Percentiles rank a stretch among this genome's conserved stretches.
phyloP scores from a whole-genome alignment of 1,140 invertebrate genomes.

The Thereuonema tuberculata region DNA sequence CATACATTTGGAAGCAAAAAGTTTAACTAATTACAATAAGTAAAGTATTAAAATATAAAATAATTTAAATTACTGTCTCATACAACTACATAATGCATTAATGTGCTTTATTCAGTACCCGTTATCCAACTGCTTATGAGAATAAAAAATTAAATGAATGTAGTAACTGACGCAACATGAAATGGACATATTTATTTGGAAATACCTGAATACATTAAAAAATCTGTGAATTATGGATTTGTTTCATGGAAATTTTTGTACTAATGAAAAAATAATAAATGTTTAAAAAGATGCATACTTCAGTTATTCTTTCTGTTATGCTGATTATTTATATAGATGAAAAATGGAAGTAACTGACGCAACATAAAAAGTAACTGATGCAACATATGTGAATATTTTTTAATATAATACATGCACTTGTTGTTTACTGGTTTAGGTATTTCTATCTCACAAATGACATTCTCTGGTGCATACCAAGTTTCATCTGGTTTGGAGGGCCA shows the following conservation, averaged over 20 bases:
- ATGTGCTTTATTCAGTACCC: slow-evolving; percentile 9
- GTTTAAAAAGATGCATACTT: background rate
- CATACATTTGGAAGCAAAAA: slow-evolving; percentile 53
- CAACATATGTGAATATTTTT: background rate
- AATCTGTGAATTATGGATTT: background rate
- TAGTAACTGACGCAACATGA: background rate
- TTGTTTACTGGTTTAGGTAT: background rate
- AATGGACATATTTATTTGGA: background rate
- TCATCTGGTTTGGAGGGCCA: too few relatives aligned
- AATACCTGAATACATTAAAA: background rate
- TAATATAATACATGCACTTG: background rate
- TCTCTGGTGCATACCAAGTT: background rate
- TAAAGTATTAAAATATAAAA: slow-evolving; percentile 7
- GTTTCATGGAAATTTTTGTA: background rate
- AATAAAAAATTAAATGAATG: background rate
- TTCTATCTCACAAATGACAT: background rate
- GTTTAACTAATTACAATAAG: background rate
- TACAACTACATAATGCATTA: slow-evolving; percentile 10
- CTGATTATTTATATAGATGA: background rate
- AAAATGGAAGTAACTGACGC: background rate
- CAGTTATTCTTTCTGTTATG: background rate
- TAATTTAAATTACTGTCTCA: slow-evolving; percentile 8
- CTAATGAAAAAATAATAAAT: background rate
- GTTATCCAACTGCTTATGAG: background rate
- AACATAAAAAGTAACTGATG: background rate